Conservation (phyloP, 1,140 invertebrate species). For the Bombus affinis region DNA sequence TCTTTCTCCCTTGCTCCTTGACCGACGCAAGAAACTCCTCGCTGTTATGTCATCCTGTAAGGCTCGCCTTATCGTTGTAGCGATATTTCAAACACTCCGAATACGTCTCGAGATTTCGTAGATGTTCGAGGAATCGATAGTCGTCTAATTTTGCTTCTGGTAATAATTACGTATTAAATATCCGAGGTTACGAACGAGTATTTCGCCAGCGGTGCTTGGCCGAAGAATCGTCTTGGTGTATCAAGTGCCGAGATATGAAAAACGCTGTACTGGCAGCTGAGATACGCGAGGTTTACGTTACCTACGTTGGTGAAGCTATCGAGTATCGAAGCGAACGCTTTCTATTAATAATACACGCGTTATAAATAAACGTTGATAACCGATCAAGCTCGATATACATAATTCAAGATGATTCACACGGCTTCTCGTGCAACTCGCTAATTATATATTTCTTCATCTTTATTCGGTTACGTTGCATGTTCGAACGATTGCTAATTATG, state of each 20-base stretch:
- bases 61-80: conserved; percentile 37
- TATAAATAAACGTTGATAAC: conserved; percentile 43
- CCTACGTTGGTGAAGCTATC: conserved; percentile 12
- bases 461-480: not conserved
- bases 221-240: conserved; percentile 35
- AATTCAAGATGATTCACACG: not conserved
- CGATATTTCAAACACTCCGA: conserved; percentile 1
- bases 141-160: not conserved
- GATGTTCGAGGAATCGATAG: not conserved
- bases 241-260: conserved; percentile 57
- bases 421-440: not conserved
- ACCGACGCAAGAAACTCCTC: conserved; percentile 45
- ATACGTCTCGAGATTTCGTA: not conserved
- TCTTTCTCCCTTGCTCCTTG: conserved; percentile 14
- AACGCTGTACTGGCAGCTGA: conserved; percentile 40
- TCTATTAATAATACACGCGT: conserved; percentile 41
- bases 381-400: not conserved
- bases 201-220: not conserved
- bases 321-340: conserved; percentile 21
- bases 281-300: conserved; percentile 15
- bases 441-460: not conserved
- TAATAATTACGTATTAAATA: not conserved
- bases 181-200: not conserved
- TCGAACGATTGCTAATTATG: not conserved
- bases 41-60: conserved; percentile 55